A percentile compares a stretch with the other conserved stretches of the same genome.
Evolutionary conservation across 2,113 vertebrate species (phyloP).

Genomic region (Neofelis nebulosa): DNA sequence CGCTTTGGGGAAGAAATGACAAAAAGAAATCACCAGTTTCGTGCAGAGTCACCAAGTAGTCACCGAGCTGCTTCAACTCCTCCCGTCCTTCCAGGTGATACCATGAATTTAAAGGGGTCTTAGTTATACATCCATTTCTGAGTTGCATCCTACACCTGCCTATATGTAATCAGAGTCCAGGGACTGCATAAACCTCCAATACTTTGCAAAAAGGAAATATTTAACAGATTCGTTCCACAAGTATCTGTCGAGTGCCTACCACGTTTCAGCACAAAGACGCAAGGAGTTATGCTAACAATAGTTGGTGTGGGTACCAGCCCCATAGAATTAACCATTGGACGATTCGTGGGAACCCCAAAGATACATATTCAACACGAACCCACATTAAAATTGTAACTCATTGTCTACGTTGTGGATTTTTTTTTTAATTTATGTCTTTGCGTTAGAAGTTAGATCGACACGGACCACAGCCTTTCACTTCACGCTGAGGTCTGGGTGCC

Average conservation of each 20-base stretch:
- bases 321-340: neutral
- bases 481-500: neutral
- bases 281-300: neutral
- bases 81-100: neutral
- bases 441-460: neutral
- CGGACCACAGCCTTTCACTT: neutral
- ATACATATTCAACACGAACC: neutral
- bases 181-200: neutral
- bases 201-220: neutral
- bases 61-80: neutral
- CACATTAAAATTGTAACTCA: constrained; percentile 10
- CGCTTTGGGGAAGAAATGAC: neutral
- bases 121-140: neutral
- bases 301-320: neutral
- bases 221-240: neutral
- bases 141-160: neutral
- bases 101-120: neutral
- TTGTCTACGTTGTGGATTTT: neutral
- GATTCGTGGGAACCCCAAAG: neutral
- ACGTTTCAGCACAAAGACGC: neutral
- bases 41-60: neutral
- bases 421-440: neutral
- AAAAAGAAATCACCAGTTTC: neutral
- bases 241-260: neutral
- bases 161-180: neutral